A percentile compares a stretch with the other conserved stretches of the same genome.
Evolutionary conservation across 2,113 vertebrate species (phyloP).

Genomic region (Bos indicus): DNA sequence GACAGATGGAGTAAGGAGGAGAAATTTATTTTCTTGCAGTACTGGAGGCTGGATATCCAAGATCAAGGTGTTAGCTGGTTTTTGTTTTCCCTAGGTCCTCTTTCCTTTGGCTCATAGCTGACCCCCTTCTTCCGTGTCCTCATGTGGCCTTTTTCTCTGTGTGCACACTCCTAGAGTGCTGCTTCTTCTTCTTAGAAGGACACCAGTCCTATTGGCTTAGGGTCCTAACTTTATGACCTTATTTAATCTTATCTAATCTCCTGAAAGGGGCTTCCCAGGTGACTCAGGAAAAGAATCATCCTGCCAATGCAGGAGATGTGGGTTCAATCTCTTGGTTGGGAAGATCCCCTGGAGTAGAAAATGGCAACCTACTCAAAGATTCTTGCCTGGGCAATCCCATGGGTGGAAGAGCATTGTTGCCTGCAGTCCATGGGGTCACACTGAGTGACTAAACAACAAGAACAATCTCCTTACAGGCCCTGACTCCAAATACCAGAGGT

Average conservation of each 20-base stretch:
- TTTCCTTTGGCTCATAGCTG: not conserved
- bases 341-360: not conserved
- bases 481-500: not conserved
- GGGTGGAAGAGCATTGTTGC: not conserved
- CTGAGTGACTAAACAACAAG: not conserved
- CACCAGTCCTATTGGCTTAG: not conserved
- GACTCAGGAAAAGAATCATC: not conserved
- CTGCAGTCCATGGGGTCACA: not conserved
- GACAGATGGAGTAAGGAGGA: fast-evolving
- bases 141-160: not conserved
- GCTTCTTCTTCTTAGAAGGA: not conserved
- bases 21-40: not conserved
- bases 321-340: not conserved
- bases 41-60: not conserved
- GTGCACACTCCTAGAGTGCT: not conserved
- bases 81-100: not conserved
- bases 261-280: not conserved
- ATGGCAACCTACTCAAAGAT: not conserved
- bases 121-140: not conserved
- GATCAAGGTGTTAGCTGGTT: not conserved
- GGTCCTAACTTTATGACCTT: not conserved
- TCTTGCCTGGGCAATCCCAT: not conserved
- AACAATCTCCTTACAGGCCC: not conserved
- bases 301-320: not conserved
- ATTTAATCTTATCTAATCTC: not conserved